These are phyloP conservation scores for Drosophila kuntzei DNA, from an alignment of 2,888 invertebrate genomes.

Conservation along the genomic window DNA sequence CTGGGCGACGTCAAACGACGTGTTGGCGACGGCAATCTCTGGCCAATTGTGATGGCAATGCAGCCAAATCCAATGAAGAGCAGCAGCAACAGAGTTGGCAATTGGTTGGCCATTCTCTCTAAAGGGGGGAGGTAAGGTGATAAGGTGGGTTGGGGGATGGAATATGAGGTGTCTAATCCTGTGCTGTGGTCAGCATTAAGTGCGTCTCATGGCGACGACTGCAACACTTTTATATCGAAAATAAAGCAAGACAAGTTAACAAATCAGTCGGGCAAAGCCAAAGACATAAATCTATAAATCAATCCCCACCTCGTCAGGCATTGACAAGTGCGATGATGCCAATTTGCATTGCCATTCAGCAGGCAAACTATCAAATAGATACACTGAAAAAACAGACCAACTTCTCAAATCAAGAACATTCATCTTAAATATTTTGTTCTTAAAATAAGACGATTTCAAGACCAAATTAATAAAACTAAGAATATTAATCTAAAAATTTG, in stretches of 20 bases:
- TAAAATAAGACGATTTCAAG: too few species aligned
- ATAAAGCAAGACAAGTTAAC: slow-evolving; percentile 23
- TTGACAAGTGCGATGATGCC: slow-evolving; percentile 32
- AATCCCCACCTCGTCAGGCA: neutral
- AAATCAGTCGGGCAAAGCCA: slow-evolving; percentile 53
- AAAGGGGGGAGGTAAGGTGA: neutral
- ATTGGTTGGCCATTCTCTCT: slow-evolving; percentile 30
- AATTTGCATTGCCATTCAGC: slow-evolving; percentile 44
- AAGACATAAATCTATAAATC: slow-evolving; percentile 56
- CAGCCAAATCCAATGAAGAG: slow-evolving; percentile 27
- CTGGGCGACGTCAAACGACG: slow-evolving; percentile 51
- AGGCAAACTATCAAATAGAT: too few species aligned
- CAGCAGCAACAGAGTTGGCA: slow-evolving; percentile 31
- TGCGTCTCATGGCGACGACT: slow-evolving; percentile 22
- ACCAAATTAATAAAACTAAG: too few species aligned
- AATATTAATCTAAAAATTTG: too few species aligned
- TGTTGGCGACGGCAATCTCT: slow-evolving; percentile 33
- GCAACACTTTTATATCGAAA: slow-evolving; percentile 53
- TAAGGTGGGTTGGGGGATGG: neutral
- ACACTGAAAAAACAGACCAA: too few species aligned
- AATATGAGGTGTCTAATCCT: slow-evolving; percentile 14
- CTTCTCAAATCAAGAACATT: too few species aligned
- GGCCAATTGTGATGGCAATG: slow-evolving; percentile 28
- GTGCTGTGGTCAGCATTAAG: slow-evolving; percentile 33
- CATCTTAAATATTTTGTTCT: too few species aligned